A percentile compares a stretch with the other conserved stretches of the same genome.
Evolutionary conservation across 2,888 invertebrate genomes (phyloP).

Genomic region (Meghimatium bilineatum): DNA sequence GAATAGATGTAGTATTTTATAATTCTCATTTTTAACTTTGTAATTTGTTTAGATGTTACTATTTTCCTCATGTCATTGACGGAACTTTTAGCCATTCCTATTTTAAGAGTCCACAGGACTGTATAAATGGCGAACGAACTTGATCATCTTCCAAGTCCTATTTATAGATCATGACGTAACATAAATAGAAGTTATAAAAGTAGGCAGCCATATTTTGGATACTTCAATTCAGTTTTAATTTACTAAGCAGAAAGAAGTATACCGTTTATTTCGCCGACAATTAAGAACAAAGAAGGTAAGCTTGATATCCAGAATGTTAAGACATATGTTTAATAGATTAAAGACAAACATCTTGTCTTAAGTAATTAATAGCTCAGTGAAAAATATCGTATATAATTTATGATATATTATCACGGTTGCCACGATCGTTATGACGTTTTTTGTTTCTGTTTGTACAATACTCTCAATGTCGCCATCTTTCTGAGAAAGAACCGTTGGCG

Average conservation of each 20-base stretch:
- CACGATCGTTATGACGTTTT: not conserved
- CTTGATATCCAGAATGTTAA: not conserved
- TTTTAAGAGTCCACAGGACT: too few species aligned
- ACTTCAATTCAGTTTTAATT: not conserved
- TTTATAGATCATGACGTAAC: constrained; percentile 14
- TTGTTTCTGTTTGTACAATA: not conserved
- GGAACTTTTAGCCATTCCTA: too few species aligned
- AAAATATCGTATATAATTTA: too few species aligned
- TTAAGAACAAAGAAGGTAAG: not conserved
- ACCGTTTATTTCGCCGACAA: not conserved
- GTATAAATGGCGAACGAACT: too few species aligned
- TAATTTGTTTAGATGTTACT: too few species aligned
- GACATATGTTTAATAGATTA: not conserved
- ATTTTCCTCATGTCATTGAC: too few species aligned
- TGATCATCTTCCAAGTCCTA: too few species aligned
- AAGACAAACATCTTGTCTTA: not conserved
- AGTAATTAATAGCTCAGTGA: not conserved
- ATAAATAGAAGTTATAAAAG: not conserved
- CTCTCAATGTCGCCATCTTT: constrained; percentile 1
- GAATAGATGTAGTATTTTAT: too few species aligned
- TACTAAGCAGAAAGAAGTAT: too few species aligned
- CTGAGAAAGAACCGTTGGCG: too few species aligned
- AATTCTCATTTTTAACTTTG: too few species aligned
- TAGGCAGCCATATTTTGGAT: not conserved
- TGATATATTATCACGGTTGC: too few species aligned